These are phyloP conservation scores for Plecotus auritus DNA, from an alignment of 2,113 vertebrate genomes.

Conservation along the genomic window DNA sequence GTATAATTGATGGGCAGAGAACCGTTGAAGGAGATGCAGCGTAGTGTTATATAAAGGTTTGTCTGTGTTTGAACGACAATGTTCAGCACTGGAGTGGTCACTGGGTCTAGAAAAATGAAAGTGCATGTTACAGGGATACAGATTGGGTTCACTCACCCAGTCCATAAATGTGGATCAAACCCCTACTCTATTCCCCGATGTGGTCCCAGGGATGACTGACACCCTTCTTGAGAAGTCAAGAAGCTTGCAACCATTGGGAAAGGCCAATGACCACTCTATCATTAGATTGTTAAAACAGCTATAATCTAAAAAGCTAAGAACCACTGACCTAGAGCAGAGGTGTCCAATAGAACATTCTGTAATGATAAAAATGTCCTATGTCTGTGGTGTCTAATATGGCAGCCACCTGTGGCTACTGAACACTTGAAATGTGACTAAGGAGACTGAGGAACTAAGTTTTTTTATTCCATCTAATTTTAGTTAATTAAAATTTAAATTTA, in stretches of 20 bases:
- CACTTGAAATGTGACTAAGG: background rate
- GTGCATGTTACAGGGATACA: background rate
- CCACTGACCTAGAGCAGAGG: background rate
- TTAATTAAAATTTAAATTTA: background rate
- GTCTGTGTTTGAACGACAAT: conserved; percentile 27
- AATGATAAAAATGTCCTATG: background rate
- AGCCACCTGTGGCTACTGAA: background rate
- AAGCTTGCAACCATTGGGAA: background rate
- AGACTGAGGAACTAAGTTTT: background rate
- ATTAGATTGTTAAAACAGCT: background rate
- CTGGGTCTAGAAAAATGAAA: conserved; percentile 54
- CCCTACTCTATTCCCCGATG: background rate
- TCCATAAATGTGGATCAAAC: background rate
- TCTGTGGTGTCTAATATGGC: background rate
- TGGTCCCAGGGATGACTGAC: background rate
- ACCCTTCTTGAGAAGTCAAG: background rate
- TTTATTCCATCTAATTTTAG: background rate
- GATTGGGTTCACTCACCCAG: background rate
- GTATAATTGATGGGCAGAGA: conserved; percentile 67
- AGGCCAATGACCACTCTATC: background rate
- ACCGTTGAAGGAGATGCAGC: conserved; percentile 41
- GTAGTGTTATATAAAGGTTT: conserved; percentile 47
- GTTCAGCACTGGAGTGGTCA: conserved; percentile 65
- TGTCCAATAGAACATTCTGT: background rate
- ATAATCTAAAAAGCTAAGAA: background rate